Conservation (phyloP, 2,888 invertebrate genomes). For the Morpho helenor region DNA sequence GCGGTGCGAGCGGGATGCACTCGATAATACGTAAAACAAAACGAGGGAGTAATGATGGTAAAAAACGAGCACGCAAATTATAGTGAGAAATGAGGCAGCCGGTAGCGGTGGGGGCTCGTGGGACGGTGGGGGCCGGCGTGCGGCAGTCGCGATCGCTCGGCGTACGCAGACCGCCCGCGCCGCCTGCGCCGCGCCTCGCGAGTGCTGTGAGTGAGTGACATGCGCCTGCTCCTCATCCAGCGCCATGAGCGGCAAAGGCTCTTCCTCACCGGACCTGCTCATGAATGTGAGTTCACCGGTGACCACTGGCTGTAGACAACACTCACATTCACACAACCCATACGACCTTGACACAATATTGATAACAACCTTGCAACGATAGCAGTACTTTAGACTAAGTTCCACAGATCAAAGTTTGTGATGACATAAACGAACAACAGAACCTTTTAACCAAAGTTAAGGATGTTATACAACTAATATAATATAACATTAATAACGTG, state of each 20-base stretch:
- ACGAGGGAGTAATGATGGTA: constrained; percentile 79
- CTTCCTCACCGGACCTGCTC: constrained; percentile 75
- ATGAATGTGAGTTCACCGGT: constrained; percentile 73
- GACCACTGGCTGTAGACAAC: constrained; percentile 20
- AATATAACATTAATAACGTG: background rate
- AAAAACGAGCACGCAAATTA: constrained; percentile 80
- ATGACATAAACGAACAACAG: background rate
- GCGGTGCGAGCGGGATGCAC: constrained; percentile 78
- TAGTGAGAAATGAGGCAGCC: constrained; percentile 79
- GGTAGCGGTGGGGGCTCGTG: constrained; percentile 75
- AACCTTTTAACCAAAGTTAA: background rate
- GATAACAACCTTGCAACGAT: background rate
- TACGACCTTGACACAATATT: constrained; percentile 2
- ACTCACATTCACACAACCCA: constrained; percentile 3
- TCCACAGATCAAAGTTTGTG: background rate
- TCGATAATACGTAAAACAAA: constrained; percentile 80
- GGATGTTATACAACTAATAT: background rate
- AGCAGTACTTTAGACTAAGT: background rate
- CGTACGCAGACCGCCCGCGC: constrained; percentile 65
- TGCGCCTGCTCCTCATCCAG: constrained; percentile 58
- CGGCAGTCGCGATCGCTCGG: constrained; percentile 70
- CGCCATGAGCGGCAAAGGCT: constrained; percentile 70
- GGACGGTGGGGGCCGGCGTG: constrained; percentile 58
- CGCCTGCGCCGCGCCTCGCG: constrained; percentile 62
- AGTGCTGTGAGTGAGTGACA: constrained; percentile 71